Base-by-base conservation (phyloP, 2,888 invertebrate species). In the Dione juno region DNA sequence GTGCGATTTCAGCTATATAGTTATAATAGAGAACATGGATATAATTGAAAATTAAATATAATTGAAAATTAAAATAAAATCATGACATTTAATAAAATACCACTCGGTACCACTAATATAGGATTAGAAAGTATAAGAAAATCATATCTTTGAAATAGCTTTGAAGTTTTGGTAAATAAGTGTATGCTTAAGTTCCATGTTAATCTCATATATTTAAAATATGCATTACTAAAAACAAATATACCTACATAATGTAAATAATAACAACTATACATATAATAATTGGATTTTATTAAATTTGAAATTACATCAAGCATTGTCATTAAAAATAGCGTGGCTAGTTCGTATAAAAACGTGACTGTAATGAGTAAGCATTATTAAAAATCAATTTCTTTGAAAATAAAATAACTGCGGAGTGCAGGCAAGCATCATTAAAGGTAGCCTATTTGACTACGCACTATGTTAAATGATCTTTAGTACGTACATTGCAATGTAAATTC, bases 401-500 rank as follows among this genome's bases (percentile, higher is more conserved):
- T 45, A 28, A 28, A 61, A 45, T 35, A n/a, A n/a, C n/a, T n/a
- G n/a, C 28, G 28, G n/a, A 28, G 45, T n/a, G 8, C 10, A 35
- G 13, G 45, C 61, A 45, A 28, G 35, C 35, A 61, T 61, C 45
- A 45, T 61, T 45, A 61, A 45, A 35, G 16, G 61, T 35, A 59
- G 43, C 43, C 14, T 16, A 43, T 61, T 61, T 45, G 28, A 61
- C 28, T 21, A 43, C 59, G 14, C 41, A 45, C 61, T 61, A 61
- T 45, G 61, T 10, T 28, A 45, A 45, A 35, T 8, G 45, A 61
- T 45, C 61, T 61, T 61, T 61, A 45, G 45, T 43, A 61, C 61
- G 28, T 45, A 59, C 21, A 59, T n/a, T 45, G 45, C 45, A 52
- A 52, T 52, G 16, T 52, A 52, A 37, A 52, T 65, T 65, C 43